Conservation (phyloP, 2,797 vertebrate genomes). For the Ctenochaetus hawaiiensis region DNA sequence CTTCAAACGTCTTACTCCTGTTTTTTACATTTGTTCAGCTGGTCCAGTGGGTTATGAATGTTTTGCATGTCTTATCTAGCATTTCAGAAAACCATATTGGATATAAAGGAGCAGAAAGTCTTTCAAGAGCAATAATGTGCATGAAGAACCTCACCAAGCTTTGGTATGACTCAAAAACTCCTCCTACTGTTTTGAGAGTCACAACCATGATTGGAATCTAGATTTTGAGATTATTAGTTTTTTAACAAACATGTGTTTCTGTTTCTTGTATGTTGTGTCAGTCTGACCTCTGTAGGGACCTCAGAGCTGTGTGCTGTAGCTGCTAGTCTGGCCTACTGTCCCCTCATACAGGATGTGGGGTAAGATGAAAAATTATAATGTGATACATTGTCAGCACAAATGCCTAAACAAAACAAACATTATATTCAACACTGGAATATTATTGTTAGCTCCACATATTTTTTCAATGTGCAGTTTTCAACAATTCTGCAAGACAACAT, state of each 20-base stretch:
- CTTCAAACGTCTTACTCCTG: not conserved
- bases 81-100: constrained; percentile 88
- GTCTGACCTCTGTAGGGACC: constrained; percentile 83
- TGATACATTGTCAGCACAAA: not conserved
- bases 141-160: constrained; percentile 85
- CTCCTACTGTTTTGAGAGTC: not conserved
- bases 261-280: constrained; percentile 49
- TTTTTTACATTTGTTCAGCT: not conserved
- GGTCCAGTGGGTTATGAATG: not conserved
- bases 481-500: not conserved
- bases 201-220: too few species aligned
- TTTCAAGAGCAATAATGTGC: constrained; percentile 74
- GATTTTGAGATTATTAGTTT: not conserved
- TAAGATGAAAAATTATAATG: constrained; percentile 70
- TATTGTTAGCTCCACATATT: not conserved
- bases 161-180: constrained; percentile 81
- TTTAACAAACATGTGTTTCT: not conserved
- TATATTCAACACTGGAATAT: not conserved
- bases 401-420: not conserved
- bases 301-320: constrained; percentile 82
- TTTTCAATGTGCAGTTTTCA: not conserved
- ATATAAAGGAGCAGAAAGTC: constrained; percentile 61
- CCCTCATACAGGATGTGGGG: constrained; percentile 88
- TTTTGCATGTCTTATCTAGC: constrained; percentile 67
- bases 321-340: constrained; percentile 81